These are phyloP conservation scores for Acanthopleura granulata DNA, from an alignment of 2,888 invertebrate species.

Conservation along the genomic window DNA sequence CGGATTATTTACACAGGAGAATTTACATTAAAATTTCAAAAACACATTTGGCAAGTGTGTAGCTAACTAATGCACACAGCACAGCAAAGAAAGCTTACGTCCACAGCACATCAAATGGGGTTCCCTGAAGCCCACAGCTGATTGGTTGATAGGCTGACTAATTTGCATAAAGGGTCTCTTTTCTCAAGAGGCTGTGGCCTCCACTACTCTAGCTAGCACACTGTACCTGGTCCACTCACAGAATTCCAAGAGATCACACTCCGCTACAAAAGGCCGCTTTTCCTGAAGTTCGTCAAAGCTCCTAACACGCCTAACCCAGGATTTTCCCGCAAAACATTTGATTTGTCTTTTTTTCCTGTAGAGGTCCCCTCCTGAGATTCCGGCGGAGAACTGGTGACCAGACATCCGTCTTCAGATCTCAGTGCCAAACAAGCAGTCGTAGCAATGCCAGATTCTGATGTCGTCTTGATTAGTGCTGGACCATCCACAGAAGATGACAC, in stretches of 20 bases:
- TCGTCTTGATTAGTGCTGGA: neutral
- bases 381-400: neutral
- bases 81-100: too few relatives aligned
- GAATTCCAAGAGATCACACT: neutral
- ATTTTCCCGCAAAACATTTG: neutral
- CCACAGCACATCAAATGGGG: too few relatives aligned
- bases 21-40: too few relatives aligned
- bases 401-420: neutral
- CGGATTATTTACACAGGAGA: too few relatives aligned
- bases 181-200: too few relatives aligned
- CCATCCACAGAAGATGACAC: conserved; percentile 8
- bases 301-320: conserved; percentile 47
- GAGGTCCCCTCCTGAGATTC: neutral
- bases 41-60: too few relatives aligned
- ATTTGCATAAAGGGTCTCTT: too few relatives aligned
- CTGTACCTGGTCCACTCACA: too few relatives aligned
- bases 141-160: too few relatives aligned
- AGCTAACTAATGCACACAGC: too few relatives aligned
- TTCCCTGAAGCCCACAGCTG: too few relatives aligned
- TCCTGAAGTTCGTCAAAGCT: conserved; percentile 48
- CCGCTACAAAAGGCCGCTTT: conserved; percentile 45
- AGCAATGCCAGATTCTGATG: neutral
- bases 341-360: neutral
- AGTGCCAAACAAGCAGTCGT: neutral
- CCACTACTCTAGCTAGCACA: too few relatives aligned